phyloP scores from a whole-genome alignment of 2,797 vertebrate genomes.

The Rallus crepitans region DNA sequence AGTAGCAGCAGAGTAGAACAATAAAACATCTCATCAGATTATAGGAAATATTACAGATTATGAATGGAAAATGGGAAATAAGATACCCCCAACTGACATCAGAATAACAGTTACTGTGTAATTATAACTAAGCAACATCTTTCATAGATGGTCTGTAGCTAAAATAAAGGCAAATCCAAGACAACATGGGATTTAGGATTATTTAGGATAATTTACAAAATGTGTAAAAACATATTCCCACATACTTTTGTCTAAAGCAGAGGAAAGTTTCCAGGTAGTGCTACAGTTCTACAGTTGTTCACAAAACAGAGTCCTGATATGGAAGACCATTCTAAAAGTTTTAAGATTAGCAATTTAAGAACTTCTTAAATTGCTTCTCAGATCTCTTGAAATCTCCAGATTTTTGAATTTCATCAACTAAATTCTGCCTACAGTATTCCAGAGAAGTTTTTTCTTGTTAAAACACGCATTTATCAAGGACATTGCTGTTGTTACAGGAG shows the following conservation, averaged over 20 bases:
- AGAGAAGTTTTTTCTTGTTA: neutral
- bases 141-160: neutral
- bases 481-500: neutral
- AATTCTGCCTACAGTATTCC: neutral
- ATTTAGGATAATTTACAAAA: rapidly evolving
- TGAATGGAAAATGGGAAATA: neutral
- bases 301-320: neutral
- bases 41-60: neutral
- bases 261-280: neutral
- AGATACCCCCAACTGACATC: neutral
- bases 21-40: neutral
- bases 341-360: neutral
- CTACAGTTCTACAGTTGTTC: neutral
- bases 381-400: neutral
- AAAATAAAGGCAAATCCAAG: neutral
- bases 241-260: neutral
- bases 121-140: neutral
- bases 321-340: neutral
- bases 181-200: neutral
- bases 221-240: neutral
- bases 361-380: neutral
- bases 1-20: neutral
- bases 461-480: neutral
- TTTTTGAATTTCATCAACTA: neutral
- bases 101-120: neutral